These are phyloP conservation scores for Oryzias curvinotus DNA, from an alignment of 2,113 vertebrate species.

Conservation along the genomic window DNA sequence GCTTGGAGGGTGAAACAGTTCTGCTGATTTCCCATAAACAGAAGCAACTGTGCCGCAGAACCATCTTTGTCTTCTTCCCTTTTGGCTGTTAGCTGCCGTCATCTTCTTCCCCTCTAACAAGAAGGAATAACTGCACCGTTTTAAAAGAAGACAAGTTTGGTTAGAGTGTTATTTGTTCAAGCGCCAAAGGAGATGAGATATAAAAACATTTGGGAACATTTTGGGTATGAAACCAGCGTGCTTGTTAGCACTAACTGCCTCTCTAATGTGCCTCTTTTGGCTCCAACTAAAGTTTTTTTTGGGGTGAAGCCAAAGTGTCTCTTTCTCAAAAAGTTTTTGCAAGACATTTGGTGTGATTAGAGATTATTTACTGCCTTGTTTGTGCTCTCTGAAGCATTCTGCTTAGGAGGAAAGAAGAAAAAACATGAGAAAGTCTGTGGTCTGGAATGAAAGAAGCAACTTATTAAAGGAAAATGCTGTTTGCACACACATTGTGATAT, in stretches of 20 bases:
- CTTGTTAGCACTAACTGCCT: slow-evolving; percentile 50
- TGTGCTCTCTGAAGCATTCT: slow-evolving; percentile 33
- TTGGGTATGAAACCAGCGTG: slow-evolving; percentile 39
- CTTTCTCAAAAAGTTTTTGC: slow-evolving; percentile 40
- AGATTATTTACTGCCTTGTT: slow-evolving; percentile 37
- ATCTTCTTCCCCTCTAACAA: slow-evolving; percentile 26
- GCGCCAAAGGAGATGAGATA: slow-evolving; percentile 17
- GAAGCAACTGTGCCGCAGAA: neutral
- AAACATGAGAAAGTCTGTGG: neutral
- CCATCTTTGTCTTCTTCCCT: neutral
- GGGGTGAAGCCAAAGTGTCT: slow-evolving; percentile 41
- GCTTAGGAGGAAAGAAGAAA: neutral
- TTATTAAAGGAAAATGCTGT: slow-evolving; percentile 9
- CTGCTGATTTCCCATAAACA: too few species aligned
- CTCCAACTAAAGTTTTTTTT: slow-evolving; percentile 33
- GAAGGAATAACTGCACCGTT: slow-evolving; percentile 19
- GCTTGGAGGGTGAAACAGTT: too few species aligned
- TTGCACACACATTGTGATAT: neutral
- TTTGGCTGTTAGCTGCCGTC: slow-evolving; percentile 14
- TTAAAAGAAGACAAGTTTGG: slow-evolving; percentile 2
- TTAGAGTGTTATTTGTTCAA: slow-evolving; percentile 12
- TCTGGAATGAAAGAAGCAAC: slow-evolving; percentile 3
- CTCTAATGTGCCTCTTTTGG: slow-evolving; percentile 42
- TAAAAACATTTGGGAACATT: slow-evolving; percentile 20
- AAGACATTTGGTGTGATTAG: slow-evolving; percentile 31